phyloP scores from a whole-genome alignment of 2,888 invertebrate genomes.

The Penaeus monodon region DNA sequence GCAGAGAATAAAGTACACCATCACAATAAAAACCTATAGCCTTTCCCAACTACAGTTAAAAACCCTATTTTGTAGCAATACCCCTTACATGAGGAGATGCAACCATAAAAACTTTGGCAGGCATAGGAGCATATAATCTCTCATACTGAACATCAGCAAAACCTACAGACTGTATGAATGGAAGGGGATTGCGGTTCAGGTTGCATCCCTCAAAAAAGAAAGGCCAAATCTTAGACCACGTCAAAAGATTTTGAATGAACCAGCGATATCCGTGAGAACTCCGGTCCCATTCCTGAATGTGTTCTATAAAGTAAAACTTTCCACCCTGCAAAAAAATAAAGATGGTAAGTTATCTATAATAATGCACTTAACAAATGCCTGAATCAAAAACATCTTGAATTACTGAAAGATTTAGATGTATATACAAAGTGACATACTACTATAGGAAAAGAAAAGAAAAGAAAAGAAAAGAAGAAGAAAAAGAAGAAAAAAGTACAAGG shows the following conservation, averaged over 20 bases:
- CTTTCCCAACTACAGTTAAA: too few species aligned
- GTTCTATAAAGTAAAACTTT: slow-evolving; percentile 67
- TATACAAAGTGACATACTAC: too few species aligned
- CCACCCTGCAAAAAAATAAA: slow-evolving; percentile 66
- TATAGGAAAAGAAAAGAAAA: too few species aligned
- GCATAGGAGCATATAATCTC: slow-evolving; percentile 44
- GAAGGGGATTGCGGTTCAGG: slow-evolving; percentile 38
- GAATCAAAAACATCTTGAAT: neutral
- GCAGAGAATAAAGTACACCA: too few species aligned
- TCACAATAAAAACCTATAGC: too few species aligned
- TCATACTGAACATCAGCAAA: slow-evolving; percentile 27
- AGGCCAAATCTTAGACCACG: slow-evolving; percentile 32
- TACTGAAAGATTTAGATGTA: neutral
- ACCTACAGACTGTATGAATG: slow-evolving; percentile 30
- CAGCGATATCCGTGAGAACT: slow-evolving; percentile 17
- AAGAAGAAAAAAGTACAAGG: too few species aligned
- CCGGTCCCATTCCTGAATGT: slow-evolving; percentile 56
- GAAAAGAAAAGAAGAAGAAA: too few species aligned
- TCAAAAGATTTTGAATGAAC: slow-evolving; percentile 25
- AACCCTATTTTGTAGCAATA: slow-evolving; percentile 31
- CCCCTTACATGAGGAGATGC: slow-evolving; percentile 34
- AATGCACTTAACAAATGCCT: neutral
- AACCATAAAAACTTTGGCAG: slow-evolving; percentile 2
- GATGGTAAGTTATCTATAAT: neutral
- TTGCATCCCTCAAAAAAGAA: slow-evolving; percentile 46